Conservation (phyloP, 1,140 invertebrate genomes). For the Aphaenogaster rudis region DNA sequence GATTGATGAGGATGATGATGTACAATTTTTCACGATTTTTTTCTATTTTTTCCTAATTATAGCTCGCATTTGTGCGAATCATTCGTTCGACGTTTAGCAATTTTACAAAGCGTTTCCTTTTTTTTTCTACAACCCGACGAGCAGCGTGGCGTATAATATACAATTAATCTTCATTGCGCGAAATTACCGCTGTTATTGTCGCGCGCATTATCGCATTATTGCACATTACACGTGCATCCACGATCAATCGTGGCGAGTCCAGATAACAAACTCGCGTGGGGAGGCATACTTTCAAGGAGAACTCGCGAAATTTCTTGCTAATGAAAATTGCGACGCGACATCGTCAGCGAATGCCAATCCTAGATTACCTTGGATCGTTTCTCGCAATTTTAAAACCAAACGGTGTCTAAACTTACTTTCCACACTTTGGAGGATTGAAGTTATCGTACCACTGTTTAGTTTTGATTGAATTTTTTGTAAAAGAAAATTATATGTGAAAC, state of each 20-base stretch:
- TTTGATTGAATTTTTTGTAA: not conserved
- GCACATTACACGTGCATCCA: not conserved
- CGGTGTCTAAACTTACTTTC: not conserved
- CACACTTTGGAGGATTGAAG: not conserved
- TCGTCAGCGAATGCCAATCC: not conserved
- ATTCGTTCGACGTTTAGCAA: not conserved
- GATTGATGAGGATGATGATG: not conserved
- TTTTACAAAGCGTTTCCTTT: not conserved
- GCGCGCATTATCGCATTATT: slow-evolving; percentile 35
- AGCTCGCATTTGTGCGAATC: not conserved
- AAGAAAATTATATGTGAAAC: not conserved
- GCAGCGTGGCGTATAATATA: not conserved
- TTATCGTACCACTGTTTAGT: not conserved
- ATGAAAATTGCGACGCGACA: not conserved
- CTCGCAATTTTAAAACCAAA: not conserved
- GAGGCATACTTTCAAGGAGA: not conserved
- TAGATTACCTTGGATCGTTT: not conserved
- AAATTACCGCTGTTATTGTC: not conserved
- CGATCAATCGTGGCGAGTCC: not conserved
- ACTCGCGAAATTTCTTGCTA: not conserved
- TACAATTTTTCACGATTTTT: not conserved
- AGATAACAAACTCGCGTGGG: not conserved
- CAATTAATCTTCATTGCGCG: slow-evolving; percentile 30
- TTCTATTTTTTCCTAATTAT: not conserved
- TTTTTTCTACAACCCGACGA: not conserved